Conservation (phyloP, 2,888 invertebrate species). For the Zaprionus obscuricornis region DNA sequence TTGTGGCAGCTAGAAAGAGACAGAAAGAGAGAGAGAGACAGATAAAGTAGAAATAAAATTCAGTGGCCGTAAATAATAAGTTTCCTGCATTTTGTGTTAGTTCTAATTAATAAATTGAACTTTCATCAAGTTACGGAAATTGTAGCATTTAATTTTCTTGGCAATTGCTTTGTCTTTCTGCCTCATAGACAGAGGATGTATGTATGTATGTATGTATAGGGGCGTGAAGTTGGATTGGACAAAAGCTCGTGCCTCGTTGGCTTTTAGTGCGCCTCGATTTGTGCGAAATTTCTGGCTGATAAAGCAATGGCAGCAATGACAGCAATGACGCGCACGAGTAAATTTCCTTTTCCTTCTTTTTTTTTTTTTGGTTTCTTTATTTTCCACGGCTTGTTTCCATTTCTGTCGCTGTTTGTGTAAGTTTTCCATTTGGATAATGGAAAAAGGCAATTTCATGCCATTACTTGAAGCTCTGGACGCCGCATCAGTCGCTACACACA, state of each 20-base stretch:
- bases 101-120: conserved; percentile 59
- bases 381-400: conserved; percentile 58
- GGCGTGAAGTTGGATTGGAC: not conserved
- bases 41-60: no score
- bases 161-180: conserved; percentile 21
- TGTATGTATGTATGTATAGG: no score
- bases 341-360: conserved; percentile 68
- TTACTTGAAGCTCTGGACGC: conserved; percentile 59
- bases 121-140: conserved; percentile 17
- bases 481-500: conserved; percentile 35
- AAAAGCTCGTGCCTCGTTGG: conserved; percentile 36
- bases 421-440: conserved; percentile 82
- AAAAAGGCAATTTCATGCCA: conserved; percentile 81
- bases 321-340: conserved; percentile 75
- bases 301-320: conserved; percentile 72
- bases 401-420: conserved; percentile 70
- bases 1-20: no score
- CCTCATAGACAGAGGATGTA: not conserved
- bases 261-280: conserved; percentile 63
- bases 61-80: no score
- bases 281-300: conserved; percentile 77
- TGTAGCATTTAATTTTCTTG: conserved; percentile 31
- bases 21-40: no score
- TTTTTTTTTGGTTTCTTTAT: conserved; percentile 63
- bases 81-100: conserved; percentile 1